Evolutionary conservation across 2,113 vertebrate genomes (phyloP).

Genomic region (Bambusicola thoracicus): DNA sequence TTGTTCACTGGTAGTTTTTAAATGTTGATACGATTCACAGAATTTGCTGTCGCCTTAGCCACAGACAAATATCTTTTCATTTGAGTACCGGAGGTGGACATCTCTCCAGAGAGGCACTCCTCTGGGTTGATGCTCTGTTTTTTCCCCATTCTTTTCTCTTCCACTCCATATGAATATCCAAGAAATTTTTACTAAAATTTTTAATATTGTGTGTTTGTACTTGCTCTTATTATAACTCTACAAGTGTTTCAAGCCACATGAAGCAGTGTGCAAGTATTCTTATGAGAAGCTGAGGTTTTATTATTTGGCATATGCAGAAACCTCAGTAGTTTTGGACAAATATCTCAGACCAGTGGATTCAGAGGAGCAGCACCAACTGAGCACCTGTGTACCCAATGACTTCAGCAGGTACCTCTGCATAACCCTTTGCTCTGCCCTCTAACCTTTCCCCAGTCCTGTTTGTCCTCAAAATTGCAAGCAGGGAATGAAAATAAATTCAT

Average conservation of each 20-base stretch:
- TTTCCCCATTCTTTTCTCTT: background rate
- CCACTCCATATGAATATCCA: background rate
- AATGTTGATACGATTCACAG: background rate
- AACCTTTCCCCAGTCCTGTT: background rate
- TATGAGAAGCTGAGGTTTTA: background rate
- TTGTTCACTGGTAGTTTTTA: constrained; percentile 17
- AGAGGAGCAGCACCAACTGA: background rate
- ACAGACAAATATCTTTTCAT: background rate
- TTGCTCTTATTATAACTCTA: background rate
- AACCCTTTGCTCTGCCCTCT: background rate
- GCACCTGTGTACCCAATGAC: background rate
- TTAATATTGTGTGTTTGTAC: background rate
- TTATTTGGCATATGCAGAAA: background rate
- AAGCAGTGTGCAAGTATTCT: background rate
- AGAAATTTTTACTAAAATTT: background rate
- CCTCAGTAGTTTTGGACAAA: background rate
- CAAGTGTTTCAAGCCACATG: background rate
- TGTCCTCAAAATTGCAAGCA: background rate
- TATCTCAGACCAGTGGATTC: background rate
- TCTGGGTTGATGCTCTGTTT: background rate
- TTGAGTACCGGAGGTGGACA: background rate
- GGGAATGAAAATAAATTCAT: background rate
- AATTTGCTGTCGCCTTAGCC: background rate
- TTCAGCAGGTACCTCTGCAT: fast-evolving
- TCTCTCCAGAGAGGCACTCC: background rate